Evolutionary conservation across 2,797 vertebrate species (phyloP).

Genomic region (Pseudochirops corinnae): DNA sequence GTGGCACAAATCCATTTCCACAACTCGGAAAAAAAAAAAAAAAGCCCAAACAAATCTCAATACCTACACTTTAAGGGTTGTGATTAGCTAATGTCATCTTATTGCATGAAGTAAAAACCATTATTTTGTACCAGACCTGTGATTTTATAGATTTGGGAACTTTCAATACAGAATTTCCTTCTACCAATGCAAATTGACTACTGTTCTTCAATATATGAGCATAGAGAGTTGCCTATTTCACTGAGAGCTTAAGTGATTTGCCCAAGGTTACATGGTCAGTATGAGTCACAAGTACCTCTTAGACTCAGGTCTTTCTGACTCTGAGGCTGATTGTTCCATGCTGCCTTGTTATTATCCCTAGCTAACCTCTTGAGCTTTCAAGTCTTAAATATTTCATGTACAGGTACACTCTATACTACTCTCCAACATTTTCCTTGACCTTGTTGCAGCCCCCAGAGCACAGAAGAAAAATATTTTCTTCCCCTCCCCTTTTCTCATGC

Average conservation of each 20-base stretch:
- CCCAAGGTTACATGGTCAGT: background rate
- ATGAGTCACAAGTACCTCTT: background rate
- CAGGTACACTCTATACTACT: background rate
- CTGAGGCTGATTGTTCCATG: background rate
- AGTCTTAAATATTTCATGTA: background rate
- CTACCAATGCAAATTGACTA: background rate
- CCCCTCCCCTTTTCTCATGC: background rate
- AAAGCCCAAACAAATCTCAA: background rate
- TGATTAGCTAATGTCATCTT: background rate
- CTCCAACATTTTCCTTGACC: background rate
- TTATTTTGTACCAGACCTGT: background rate
- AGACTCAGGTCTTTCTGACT: background rate
- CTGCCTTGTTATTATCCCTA: background rate
- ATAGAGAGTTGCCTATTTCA: background rate
- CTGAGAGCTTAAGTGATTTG: background rate
- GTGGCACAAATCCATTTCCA: background rate
- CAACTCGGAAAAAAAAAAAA: background rate
- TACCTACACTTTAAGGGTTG: background rate
- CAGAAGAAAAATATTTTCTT: slow-evolving; percentile 8
- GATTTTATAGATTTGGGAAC: background rate
- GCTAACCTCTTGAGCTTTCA: background rate
- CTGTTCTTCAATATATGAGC: background rate
- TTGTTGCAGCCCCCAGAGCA: background rate
- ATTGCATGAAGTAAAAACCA: background rate
- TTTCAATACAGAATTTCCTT: background rate